Conservation (phyloP, 2,888 invertebrate genomes). For the Phaonia tiefii region DNA sequence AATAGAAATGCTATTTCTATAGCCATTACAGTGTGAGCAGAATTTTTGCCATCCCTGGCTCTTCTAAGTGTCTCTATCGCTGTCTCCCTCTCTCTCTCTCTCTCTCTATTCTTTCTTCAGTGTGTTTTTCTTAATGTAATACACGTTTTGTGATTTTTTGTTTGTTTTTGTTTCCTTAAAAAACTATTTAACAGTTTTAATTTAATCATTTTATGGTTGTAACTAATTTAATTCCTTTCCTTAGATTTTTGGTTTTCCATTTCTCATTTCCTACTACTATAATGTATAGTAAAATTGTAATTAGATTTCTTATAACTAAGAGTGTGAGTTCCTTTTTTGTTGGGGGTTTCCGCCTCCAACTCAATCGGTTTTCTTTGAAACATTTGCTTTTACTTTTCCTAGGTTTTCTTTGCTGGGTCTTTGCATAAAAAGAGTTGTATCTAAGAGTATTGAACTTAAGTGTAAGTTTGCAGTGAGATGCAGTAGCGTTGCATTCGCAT, state of each 20-base stretch:
- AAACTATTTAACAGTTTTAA: constrained; percentile 78
- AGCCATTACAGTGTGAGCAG: no score
- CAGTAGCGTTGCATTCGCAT: constrained; percentile 62
- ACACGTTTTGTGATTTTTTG: constrained; percentile 54
- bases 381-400: constrained; percentile 56
- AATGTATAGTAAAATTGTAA: constrained; percentile 66
- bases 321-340: constrained; percentile 20
- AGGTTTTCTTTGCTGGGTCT: constrained; percentile 34
- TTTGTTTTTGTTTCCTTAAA: constrained; percentile 73
- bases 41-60: no score
- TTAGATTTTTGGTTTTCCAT: constrained; percentile 20
- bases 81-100: no score
- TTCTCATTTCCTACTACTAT: constrained; percentile 66
- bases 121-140: constrained; percentile 59
- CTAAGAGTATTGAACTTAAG: constrained; percentile 57
- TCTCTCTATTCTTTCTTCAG: constrained; percentile 68
- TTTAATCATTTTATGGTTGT: constrained; percentile 49
- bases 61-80: no score
- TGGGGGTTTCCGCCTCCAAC: constrained; percentile 20
- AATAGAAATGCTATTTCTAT: no score
- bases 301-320: constrained; percentile 50
- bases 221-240: constrained; percentile 51
- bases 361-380: constrained; percentile 48
- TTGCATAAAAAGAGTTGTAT: constrained; percentile 54
- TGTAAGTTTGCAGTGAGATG: constrained; percentile 55